Percentiles rank a stretch among this genome's conserved stretches.
Conservation (phyloP, 2,113 vertebrate species). For the Athene cunicularia region DNA sequence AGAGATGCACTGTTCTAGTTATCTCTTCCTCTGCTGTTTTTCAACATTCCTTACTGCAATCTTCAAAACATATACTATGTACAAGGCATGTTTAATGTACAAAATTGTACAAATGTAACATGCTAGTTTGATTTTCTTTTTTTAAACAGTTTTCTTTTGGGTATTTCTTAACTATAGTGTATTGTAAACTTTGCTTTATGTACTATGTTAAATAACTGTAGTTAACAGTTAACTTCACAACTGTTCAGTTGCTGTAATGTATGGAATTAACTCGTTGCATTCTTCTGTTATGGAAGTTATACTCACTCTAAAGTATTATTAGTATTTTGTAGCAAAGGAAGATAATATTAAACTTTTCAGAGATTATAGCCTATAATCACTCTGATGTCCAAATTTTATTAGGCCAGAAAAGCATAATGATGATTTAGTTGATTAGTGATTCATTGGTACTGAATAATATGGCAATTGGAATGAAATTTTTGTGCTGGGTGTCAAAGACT, state of each 20-base stretch:
- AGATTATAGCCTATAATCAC: background rate
- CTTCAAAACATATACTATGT: background rate
- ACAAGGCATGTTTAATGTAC: background rate
- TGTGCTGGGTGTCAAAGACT: background rate
- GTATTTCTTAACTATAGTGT: background rate
- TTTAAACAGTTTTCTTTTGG: background rate
- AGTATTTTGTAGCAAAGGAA: background rate
- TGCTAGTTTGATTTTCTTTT: background rate
- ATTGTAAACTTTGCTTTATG: background rate
- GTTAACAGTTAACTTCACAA: background rate
- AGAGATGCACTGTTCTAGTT: background rate
- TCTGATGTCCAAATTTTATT: background rate
- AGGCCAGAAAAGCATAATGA: background rate
- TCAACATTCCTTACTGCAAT: background rate
- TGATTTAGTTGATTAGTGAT: background rate
- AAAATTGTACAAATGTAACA: background rate
- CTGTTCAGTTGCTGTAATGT: background rate
- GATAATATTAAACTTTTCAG: background rate
- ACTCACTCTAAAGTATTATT: background rate
- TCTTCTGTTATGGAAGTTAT: background rate
- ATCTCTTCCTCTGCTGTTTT: background rate
- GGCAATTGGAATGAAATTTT: background rate
- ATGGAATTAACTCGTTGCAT: background rate
- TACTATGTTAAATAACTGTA: background rate
- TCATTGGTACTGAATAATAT: background rate